Percentiles rank a stretch among this genome's conserved stretches.
Evolutionary conservation across 2,113 vertebrate species (phyloP).

Genomic region (Carassius auratus): DNA sequence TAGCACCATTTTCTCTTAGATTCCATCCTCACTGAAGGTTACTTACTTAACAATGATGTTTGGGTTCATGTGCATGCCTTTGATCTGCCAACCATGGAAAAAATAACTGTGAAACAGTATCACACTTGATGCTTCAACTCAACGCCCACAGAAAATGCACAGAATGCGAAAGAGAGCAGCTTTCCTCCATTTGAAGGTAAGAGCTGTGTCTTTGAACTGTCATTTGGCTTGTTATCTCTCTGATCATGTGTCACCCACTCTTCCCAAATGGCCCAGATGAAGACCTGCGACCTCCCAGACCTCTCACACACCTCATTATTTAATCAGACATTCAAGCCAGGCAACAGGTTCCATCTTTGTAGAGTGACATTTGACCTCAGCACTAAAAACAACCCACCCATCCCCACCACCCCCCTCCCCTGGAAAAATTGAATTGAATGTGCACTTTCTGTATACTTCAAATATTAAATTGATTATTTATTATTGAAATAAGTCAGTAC

Average conservation of each 20-base stretch:
- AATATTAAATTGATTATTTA: neutral
- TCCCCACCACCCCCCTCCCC: neutral
- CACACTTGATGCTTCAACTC: neutral
- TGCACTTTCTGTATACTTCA: neutral
- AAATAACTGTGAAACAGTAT: neutral
- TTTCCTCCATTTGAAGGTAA: constrained; percentile 24
- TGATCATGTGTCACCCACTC: constrained; percentile 48
- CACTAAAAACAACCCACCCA: constrained; percentile 56
- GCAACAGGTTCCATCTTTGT: constrained; percentile 66
- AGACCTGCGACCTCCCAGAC: constrained; percentile 50
- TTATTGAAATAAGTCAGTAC: neutral
- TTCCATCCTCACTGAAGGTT: constrained; percentile 2
- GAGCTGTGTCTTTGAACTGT: constrained; percentile 52
- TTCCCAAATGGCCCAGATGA: constrained; percentile 55
- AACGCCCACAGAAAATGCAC: neutral
- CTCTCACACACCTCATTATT: constrained; percentile 57
- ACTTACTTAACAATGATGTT: neutral
- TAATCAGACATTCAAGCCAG: constrained; percentile 55
- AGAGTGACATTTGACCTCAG: constrained; percentile 49
- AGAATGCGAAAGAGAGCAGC: neutral
- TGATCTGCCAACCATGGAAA: constrained; percentile 22
- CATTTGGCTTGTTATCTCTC: constrained; percentile 48
- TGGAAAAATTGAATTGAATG: neutral
- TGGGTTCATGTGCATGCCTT: neutral
- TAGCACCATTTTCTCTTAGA: neutral